Evolutionary conservation across 2,888 invertebrate species (phyloP), one percentile per base, ranked within the genome.

Genomic region (Blera fallax): DNA sequence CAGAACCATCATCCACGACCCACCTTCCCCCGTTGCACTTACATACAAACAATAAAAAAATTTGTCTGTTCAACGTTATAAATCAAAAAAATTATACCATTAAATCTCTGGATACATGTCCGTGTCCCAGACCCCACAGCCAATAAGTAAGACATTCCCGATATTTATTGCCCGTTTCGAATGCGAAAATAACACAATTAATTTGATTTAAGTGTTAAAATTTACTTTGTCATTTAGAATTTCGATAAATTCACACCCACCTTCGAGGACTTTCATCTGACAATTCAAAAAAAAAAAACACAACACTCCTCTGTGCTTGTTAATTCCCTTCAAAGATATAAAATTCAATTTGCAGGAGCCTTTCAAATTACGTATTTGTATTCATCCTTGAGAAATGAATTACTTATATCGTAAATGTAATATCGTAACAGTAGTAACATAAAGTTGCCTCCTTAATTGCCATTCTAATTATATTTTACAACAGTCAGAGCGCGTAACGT

Each of bases 141-240:
- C 34, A 62, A 64, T 64, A 48, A 45, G 14, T 32, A 34, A 27
- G 45, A 62, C 72, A 18, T 37, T 50, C n/a, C 29, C 34, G 40
- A 67, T 65, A 48, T 74, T 65, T 74, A 65, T 65, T 56, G 32
- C 14, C 45, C 54, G 1, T 10, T 74, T 64, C 16, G 21, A 64
- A 54, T 43, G 45, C 45, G 45, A 65, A 65, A 65, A 65, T 65
- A 74, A 45, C 18, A 24, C 56, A 34, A 74, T 74, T 74, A 64
- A 74, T 74, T 64, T 74, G 54, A 65, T 74, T 74, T 65, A 56
- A 73, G 29, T 43, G 27, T 18, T 52, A 11, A 74, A 76, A 43
- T n/a, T 65, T n/a, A 56, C 34, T 45, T 45, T 76, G 65, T 45
- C 74, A 29, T 48, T 65, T n/a, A 37, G 24, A 65, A 56, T 56